Conservation (phyloP, 2,888 invertebrate species). For the Lasioglossum zephyrum region DNA sequence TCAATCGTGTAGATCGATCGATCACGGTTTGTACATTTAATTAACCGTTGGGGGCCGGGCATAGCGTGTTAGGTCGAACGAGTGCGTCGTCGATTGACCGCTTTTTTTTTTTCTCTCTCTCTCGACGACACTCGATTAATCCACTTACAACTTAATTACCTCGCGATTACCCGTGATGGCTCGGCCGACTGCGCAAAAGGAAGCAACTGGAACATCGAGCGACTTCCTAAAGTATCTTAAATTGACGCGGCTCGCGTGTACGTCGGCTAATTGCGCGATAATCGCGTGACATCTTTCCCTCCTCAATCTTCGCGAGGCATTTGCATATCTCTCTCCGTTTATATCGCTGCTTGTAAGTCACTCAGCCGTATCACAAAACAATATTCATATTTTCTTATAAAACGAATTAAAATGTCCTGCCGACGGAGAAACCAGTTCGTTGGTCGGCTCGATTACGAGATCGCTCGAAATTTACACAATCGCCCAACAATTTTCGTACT, state of each 20-base stretch:
- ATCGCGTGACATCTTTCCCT: conserved; percentile 22
- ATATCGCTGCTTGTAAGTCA: neutral
- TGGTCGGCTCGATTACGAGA: neutral
- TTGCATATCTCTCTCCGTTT: neutral
- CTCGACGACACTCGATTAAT: conserved; percentile 56
- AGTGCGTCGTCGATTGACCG: conserved; percentile 23
- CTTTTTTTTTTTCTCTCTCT: conserved; percentile 31
- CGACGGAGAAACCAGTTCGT: neutral
- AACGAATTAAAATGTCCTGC: neutral
- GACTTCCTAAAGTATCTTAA: conserved; percentile 60
- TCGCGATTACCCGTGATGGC: conserved; percentile 54
- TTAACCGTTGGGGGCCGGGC: neutral
- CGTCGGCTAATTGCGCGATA: conserved; percentile 43
- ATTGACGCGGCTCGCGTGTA: conserved; percentile 42
- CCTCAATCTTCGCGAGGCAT: neutral
- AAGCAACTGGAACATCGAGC: conserved; percentile 57
- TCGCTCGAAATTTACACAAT: neutral
- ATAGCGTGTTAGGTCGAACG: conserved; percentile 43
- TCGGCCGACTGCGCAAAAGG: conserved; percentile 55
- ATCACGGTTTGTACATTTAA: neutral
- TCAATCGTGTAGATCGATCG: neutral
- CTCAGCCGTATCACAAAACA: neutral
- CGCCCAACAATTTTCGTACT: neutral
- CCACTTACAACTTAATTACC: conserved; percentile 65
- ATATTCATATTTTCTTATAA: neutral